Percentiles rank a stretch among this genome's conserved stretches.
These are phyloP conservation scores for Arrhopalites spinosus DNA, from an alignment of 2,888 invertebrate genomes.

Conservation along the genomic window DNA sequence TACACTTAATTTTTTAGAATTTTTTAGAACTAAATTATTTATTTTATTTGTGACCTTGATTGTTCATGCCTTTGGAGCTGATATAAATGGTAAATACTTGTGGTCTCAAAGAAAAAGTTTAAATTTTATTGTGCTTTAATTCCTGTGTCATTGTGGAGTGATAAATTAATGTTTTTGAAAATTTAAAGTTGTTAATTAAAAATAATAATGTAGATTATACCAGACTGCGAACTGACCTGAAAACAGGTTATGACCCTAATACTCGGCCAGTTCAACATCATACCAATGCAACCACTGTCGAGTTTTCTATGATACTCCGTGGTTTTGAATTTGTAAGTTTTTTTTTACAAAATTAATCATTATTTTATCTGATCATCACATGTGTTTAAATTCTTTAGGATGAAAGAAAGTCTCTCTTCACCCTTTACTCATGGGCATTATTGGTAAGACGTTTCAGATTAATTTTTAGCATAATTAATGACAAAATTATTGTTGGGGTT, in stretches of 20 bases:
- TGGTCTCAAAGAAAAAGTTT: too few species aligned
- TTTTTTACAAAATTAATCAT: neutral
- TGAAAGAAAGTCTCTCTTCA: slow-evolving; percentile 68
- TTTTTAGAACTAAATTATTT: neutral
- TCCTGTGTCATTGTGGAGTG: too few species aligned
- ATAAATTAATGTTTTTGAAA: too few species aligned
- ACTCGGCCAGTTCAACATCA: slow-evolving; percentile 50
- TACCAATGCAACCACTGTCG: slow-evolving; percentile 47
- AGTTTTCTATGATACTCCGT: slow-evolving; percentile 46
- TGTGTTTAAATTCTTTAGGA: slow-evolving; percentile 58
- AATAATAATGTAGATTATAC: slow-evolving; percentile 48
- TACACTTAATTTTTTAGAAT: neutral
- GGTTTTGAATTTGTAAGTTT: slow-evolving; percentile 54
- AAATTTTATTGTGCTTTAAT: too few species aligned
- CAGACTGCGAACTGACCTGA: slow-evolving; percentile 44
- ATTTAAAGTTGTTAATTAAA: too few species aligned
- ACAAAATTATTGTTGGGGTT: neutral
- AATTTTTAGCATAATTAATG: slow-evolving; percentile 5
- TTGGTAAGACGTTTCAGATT: slow-evolving; percentile 63
- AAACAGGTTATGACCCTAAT: slow-evolving; percentile 50
- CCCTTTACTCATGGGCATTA: slow-evolving; percentile 66
- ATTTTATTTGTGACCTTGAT: neutral
- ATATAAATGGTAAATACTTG: slow-evolving; percentile 15
- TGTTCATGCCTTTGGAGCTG: neutral
- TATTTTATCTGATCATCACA: neutral